phyloP scores from a whole-genome alignment of 2,888 invertebrate species.

The Dasypogon diadema region DNA sequence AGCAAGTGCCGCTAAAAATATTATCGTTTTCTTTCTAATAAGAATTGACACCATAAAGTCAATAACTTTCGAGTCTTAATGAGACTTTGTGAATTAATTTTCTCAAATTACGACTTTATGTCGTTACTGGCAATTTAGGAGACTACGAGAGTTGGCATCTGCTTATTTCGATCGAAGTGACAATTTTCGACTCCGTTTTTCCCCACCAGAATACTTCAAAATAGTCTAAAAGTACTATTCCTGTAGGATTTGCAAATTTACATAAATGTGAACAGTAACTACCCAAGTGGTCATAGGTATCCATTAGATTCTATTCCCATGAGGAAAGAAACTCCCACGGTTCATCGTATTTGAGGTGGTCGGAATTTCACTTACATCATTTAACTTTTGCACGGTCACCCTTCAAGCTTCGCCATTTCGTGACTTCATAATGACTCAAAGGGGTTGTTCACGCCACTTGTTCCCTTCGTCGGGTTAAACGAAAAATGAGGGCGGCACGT shows the following conservation, averaged over 20 bases:
- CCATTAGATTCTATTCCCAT: not conserved
- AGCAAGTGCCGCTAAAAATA: constrained; percentile 55
- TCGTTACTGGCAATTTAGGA: not conserved
- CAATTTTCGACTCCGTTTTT: no score
- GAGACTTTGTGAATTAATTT: constrained; percentile 54
- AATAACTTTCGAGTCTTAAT: constrained; percentile 54
- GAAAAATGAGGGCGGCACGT: constrained; percentile 59
- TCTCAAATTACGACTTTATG: constrained; percentile 15
- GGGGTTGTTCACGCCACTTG: constrained; percentile 45
- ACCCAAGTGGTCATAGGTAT: not conserved
- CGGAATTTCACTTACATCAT: constrained; percentile 28
- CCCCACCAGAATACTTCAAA: no score
- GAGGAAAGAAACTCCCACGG: constrained; percentile 32
- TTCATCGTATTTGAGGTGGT: not conserved
- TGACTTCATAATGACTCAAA: constrained; percentile 42
- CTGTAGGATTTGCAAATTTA: no score
- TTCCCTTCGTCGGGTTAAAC: constrained; percentile 45
- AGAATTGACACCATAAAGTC: constrained; percentile 54
- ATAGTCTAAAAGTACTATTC: no score
- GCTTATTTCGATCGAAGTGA: no score
- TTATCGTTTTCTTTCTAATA: constrained; percentile 52
- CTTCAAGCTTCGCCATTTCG: constrained; percentile 38
- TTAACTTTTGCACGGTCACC: constrained; percentile 31
- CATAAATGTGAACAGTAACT: not conserved
- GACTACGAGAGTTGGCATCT: no score